A percentile compares a stretch with the other conserved stretches of the same genome.
Evolutionary conservation across 2,797 vertebrate species (phyloP).

Genomic region (Onychomys arenicola): DNA sequence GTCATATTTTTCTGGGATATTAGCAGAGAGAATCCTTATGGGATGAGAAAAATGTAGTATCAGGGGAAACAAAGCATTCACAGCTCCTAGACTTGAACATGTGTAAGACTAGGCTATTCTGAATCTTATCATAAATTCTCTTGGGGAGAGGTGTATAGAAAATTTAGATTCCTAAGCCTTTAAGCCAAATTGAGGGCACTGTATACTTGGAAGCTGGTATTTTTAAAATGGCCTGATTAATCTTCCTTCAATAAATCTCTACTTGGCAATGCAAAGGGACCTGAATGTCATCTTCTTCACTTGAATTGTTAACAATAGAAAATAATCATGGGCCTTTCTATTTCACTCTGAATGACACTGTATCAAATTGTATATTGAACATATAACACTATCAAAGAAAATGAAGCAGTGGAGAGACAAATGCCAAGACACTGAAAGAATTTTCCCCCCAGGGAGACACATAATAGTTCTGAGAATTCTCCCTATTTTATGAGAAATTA

Average conservation of each 20-base stretch:
- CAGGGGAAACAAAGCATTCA: not conserved
- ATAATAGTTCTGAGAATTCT: not conserved
- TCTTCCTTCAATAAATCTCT: constrained; percentile 78
- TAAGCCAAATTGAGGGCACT: constrained; percentile 71
- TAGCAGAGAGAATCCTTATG: constrained; percentile 11
- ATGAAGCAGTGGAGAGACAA: not conserved
- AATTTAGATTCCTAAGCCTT: constrained; percentile 1
- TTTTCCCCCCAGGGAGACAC: not conserved
- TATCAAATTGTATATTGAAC: constrained; percentile 40
- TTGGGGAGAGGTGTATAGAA: constrained; percentile 16
- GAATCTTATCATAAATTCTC: constrained; percentile 43
- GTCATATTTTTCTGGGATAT: constrained; percentile 60
- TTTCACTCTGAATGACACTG: constrained; percentile 57
- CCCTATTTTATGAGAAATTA: not conserved
- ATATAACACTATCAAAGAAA: constrained; percentile 49
- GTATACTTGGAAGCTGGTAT: constrained; percentile 74
- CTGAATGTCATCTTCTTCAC: constrained; percentile 62
- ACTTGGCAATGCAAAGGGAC: constrained; percentile 59
- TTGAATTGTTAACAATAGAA: constrained; percentile 68
- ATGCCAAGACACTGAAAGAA: constrained; percentile 32
- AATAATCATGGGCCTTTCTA: constrained; percentile 43
- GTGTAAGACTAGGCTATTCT: constrained; percentile 5
- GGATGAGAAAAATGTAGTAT: not conserved
- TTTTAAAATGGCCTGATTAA: constrained; percentile 69
- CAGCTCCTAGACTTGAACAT: constrained; percentile 27